Evolutionary conservation across 2,888 invertebrate genomes (phyloP).

Genomic region (Seira musarum): DNA sequence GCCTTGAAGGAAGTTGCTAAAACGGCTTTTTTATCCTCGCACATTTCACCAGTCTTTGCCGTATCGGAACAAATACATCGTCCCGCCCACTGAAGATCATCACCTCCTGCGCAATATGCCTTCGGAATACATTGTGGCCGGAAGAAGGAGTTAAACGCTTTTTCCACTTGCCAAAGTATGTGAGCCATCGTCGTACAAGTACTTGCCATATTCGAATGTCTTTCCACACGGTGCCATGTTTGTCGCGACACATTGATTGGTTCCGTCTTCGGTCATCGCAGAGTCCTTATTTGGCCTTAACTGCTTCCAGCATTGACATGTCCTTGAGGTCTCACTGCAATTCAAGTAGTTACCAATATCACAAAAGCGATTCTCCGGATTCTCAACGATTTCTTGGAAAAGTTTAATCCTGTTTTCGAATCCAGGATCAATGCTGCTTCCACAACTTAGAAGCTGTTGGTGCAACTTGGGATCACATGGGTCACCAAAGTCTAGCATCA

Average conservation of each 20-base stretch:
- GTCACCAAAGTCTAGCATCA: slow-evolving; percentile 25
- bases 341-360: slow-evolving; percentile 40
- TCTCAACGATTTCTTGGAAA: slow-evolving; percentile 30
- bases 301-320: slow-evolving; percentile 44
- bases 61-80: slow-evolving; percentile 32
- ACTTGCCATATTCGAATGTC: slow-evolving; percentile 33
- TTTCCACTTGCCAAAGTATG: slow-evolving; percentile 46
- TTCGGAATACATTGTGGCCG: slow-evolving; percentile 36
- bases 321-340: slow-evolving; percentile 29
- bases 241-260: slow-evolving; percentile 27
- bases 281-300: slow-evolving; percentile 22
- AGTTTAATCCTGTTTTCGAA: slow-evolving; percentile 17
- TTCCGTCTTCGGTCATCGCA: too few relatives aligned
- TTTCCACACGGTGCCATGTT: slow-evolving; percentile 45
- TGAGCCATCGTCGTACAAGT: slow-evolving; percentile 29
- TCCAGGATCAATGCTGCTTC: neutral
- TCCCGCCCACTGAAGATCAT: slow-evolving; percentile 28
- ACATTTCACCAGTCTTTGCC: slow-evolving; percentile 29
- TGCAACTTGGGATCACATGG: slow-evolving; percentile 48
- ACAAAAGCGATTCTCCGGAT: slow-evolving; percentile 39
- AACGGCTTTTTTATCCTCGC: slow-evolving; percentile 23
- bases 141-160: slow-evolving; percentile 26
- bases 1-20: slow-evolving; percentile 32
- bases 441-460: slow-evolving; percentile 26
- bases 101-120: slow-evolving; percentile 31